These are phyloP conservation scores for Ophiothrix spiculata DNA, from an alignment of 35 echinoderm and acorn worm species.

Conservation along the genomic window DNA sequence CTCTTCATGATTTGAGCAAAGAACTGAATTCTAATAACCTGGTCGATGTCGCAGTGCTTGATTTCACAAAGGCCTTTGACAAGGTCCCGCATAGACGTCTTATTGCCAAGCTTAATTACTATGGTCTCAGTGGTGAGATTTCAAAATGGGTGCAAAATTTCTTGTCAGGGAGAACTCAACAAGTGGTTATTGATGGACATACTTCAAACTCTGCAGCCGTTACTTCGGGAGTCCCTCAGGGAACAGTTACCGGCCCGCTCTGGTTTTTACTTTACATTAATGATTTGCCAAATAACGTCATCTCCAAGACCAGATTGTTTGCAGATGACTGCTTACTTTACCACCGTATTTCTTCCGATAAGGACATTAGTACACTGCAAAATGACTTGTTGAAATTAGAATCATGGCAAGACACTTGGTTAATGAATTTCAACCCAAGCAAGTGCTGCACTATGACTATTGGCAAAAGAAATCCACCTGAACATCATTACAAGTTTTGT, in stretches of 20 bases:
- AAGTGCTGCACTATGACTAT: no score
- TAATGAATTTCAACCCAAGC: no score
- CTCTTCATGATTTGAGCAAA: not conserved
- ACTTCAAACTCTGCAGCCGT: not conserved
- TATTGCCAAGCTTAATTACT: not conserved
- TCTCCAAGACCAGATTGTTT: constrained; percentile 23
- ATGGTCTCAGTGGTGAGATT: constrained; percentile 1
- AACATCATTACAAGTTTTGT: no score
- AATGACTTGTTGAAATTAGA: no score
- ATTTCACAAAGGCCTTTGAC: constrained; percentile 39
- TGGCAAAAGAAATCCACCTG: no score
- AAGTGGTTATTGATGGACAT: not conserved
- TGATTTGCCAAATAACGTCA: constrained; percentile 4
- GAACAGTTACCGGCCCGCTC: constrained; percentile 10
- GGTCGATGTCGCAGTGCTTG: no score
- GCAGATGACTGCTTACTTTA: constrained; percentile 44
- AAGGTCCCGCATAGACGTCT: constrained; percentile 26
- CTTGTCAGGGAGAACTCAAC: not conserved
- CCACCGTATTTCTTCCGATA: no score
- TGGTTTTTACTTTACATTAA: constrained; percentile 18
- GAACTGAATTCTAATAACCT: not conserved
- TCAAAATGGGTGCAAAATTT: constrained; percentile 15
- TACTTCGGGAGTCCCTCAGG: not conserved
- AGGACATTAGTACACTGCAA: no score
- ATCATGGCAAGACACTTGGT: no score